Evolutionary conservation across 2,113 vertebrate species (phyloP).

Genomic region (Gymnogyps californianus): DNA sequence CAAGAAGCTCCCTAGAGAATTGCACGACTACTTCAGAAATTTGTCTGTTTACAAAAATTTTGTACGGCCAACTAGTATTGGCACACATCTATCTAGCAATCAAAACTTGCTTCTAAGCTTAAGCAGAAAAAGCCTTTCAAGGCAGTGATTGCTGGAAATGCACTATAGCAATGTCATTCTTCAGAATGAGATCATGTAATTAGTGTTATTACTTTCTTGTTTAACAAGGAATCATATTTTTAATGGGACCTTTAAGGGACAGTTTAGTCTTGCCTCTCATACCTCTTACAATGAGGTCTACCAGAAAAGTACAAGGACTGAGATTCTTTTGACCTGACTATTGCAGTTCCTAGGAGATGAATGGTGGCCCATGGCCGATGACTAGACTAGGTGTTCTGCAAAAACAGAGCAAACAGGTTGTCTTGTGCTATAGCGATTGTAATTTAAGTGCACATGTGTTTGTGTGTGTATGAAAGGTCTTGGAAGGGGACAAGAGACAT

Average conservation of each 20-base stretch:
- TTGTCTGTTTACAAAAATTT: not conserved
- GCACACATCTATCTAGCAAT: not conserved
- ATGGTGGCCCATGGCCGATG: not conserved
- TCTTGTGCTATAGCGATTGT: fast-evolving
- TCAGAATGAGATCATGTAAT: not conserved
- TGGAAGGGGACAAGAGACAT: not conserved
- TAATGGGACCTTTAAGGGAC: not conserved
- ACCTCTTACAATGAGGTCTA: not conserved
- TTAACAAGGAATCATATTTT: not conserved
- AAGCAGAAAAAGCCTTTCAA: not conserved
- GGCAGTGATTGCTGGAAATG: not conserved
- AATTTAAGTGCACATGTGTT: fast-evolving
- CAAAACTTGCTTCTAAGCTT: not conserved
- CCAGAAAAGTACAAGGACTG: not conserved
- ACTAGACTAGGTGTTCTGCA: not conserved
- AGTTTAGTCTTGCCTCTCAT: not conserved
- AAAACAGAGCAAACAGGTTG: not conserved
- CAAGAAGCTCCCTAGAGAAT: not conserved
- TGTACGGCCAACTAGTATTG: not conserved
- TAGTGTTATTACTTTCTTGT: not conserved
- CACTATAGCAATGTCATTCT: not conserved
- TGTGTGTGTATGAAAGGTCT: not conserved
- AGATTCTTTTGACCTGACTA: not conserved
- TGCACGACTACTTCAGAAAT: not conserved
- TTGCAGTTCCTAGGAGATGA: not conserved